Conservation (phyloP, 1,140 invertebrate species). For the Brachionus angularis region DNA sequence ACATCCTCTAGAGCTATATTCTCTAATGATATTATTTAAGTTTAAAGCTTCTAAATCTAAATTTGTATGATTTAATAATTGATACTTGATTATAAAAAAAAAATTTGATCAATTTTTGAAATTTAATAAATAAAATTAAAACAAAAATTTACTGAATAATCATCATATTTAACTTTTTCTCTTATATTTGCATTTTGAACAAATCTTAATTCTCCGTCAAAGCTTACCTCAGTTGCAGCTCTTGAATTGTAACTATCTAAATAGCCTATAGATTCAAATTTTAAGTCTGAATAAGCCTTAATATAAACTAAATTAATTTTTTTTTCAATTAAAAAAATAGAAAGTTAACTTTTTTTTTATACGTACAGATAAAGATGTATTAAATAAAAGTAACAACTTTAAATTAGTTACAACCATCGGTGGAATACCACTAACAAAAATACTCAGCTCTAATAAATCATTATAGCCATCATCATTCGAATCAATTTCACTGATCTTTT, state of each 20-base stretch:
- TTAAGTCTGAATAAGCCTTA: conserved; percentile 7
- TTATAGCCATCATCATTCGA: conserved; percentile 5
- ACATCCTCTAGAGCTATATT: conserved; percentile 35
- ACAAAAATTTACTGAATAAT: conserved; percentile 14
- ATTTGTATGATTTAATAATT: conserved; percentile 33
- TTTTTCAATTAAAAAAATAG: neutral
- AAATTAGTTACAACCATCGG: neutral
- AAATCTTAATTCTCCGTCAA: conserved; percentile 19
- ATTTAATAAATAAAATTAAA: neutral
- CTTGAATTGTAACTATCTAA: conserved; percentile 10
- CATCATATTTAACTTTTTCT: conserved; percentile 21
- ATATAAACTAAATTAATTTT: neutral
- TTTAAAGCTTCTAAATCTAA: conserved; percentile 21
- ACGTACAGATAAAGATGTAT: conserved; percentile 27
- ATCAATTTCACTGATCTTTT: conserved; percentile 21
- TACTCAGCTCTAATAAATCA: conserved; percentile 26
- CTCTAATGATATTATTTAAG: conserved; percentile 38
- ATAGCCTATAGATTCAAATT: conserved; percentile 17
- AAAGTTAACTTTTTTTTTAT: neutral
- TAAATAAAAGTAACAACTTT: conserved; percentile 10
- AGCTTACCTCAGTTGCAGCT: neutral
- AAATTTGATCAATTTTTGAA: neutral
- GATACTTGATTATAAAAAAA: conserved; percentile 37
- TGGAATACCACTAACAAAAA: conserved; percentile 19
- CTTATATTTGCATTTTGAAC: conserved; percentile 5